Conservation (phyloP, 2,888 invertebrate species). For the Acleris emargana region DNA sequence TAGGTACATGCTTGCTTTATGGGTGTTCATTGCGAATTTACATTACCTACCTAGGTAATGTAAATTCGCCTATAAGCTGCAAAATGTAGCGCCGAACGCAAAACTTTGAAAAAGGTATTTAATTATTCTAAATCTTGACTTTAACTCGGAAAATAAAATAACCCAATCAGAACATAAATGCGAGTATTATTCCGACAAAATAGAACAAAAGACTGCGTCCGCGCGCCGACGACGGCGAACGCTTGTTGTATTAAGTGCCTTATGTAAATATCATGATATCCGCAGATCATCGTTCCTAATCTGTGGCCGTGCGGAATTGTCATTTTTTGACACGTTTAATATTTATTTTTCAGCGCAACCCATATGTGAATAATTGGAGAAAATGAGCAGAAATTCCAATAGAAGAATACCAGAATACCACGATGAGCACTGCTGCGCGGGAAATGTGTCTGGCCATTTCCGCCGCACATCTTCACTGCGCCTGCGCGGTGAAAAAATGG, state of each 20-base stretch:
- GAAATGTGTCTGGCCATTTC: slow-evolving; percentile 81
- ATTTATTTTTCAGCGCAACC: slow-evolving; percentile 65
- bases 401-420: slow-evolving; percentile 73
- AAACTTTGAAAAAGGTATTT: no score
- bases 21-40: no score
- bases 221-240: background rate
- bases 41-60: no score
- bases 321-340: slow-evolving; percentile 58
- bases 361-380: slow-evolving; percentile 72
- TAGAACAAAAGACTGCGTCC: slow-evolving; percentile 16
- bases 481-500: slow-evolving; percentile 86
- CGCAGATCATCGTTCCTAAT: slow-evolving; percentile 36
- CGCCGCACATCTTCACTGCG: slow-evolving; percentile 87
- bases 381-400: slow-evolving; percentile 75
- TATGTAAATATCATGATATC: slow-evolving; percentile 6
- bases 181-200: background rate
- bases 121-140: no score
- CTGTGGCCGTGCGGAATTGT: slow-evolving; percentile 41
- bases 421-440: slow-evolving; percentile 80
- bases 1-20: no score
- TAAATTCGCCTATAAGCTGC: no score
- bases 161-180: background rate
- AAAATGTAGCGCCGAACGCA: no score
- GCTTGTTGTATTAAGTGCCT: background rate
- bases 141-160: background rate